A percentile compares a stretch with the other conserved stretches of the same genome.
These are phyloP conservation scores for Phoxinus dragarum DNA, from an alignment of 2,797 vertebrate species.

Conservation along the genomic window DNA sequence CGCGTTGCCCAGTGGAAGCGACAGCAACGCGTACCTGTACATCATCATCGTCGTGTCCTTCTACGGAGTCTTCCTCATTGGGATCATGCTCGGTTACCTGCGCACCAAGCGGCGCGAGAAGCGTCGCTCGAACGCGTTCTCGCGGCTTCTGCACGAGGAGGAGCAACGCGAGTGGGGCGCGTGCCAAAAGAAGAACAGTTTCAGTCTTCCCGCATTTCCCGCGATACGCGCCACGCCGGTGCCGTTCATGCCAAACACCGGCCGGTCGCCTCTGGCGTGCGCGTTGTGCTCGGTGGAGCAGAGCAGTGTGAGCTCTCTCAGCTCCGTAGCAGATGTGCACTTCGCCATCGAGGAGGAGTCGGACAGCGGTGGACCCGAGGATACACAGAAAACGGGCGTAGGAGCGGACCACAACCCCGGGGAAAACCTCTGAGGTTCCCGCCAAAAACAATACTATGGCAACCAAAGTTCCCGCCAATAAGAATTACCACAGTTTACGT, in stretches of 20 bases:
- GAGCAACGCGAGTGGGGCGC: constrained; percentile 91
- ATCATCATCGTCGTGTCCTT: constrained; percentile 92
- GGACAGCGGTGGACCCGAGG: constrained; percentile 77
- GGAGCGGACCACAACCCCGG: constrained; percentile 62
- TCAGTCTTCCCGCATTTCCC: constrained; percentile 69
- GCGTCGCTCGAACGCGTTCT: constrained; percentile 83
- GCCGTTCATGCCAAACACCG: constrained; percentile 74
- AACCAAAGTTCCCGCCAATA: background rate
- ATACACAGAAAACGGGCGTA: constrained; percentile 62
- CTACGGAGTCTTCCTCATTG: constrained; percentile 91
- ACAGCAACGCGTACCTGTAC: constrained; percentile 88
- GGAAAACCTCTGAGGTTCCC: constrained; percentile 65
- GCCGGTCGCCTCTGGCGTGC: constrained; percentile 83
- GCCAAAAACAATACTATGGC: background rate
- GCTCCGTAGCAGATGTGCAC: constrained; percentile 90
- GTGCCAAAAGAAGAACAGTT: constrained; percentile 79
- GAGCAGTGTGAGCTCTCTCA: constrained; percentile 91
- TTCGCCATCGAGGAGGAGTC: constrained; percentile 90
- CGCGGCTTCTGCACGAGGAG: constrained; percentile 88
- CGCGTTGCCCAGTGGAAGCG: constrained; percentile 59
- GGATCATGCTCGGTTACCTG: constrained; percentile 92
- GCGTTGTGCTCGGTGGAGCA: constrained; percentile 89
- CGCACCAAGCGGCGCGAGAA: constrained; percentile 91
- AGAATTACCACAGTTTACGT: background rate
- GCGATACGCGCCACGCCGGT: constrained; percentile 78